A percentile compares a stretch with the other conserved stretches of the same genome.
phyloP scores from a whole-genome alignment of 2,888 invertebrate species.

The Cactoblastis cactorum region DNA sequence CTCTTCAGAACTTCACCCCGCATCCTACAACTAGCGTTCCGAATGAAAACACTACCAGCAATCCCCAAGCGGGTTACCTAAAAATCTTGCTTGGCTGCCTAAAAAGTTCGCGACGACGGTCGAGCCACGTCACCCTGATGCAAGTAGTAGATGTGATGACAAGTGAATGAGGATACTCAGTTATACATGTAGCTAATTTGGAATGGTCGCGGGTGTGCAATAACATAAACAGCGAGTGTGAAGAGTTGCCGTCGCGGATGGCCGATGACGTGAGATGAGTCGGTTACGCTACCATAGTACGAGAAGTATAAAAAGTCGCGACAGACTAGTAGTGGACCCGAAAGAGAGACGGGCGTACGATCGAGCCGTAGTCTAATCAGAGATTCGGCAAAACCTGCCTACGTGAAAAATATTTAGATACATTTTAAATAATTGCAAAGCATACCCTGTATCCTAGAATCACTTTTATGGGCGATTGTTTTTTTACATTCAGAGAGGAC shows the following conservation, averaged over 20 bases:
- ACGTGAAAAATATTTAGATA: conserved; percentile 79
- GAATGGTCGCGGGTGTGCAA: conserved; percentile 32
- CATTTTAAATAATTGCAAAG: conserved; percentile 93
- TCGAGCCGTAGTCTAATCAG: conserved; percentile 46
- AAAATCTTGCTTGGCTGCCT: background rate
- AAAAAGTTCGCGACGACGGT: conserved; percentile 6
- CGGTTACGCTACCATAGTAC: conserved; percentile 60
- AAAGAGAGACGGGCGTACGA: conserved; percentile 46
- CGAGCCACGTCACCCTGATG: conserved; percentile 27
- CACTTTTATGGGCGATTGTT: conserved; percentile 83
- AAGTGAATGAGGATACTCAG: conserved; percentile 60
- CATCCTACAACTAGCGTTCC: conserved; percentile 1
- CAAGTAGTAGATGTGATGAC: conserved; percentile 34
- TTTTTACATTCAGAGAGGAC: conserved; percentile 73
- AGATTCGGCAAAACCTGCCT: conserved; percentile 64
- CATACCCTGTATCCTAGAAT: conserved; percentile 96
- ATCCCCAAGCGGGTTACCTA: background rate
- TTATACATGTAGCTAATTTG: conserved; percentile 40
- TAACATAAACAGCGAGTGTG: conserved; percentile 47
- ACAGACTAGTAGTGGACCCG: conserved; percentile 72
- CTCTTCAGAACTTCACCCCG: conserved; percentile 2
- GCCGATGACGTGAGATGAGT: conserved; percentile 49
- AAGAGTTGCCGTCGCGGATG: conserved; percentile 39
- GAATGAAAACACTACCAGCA: background rate
- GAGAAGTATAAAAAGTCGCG: conserved; percentile 73